Conservation (phyloP, 2,888 invertebrate genomes). For the Machimus atricapillus region DNA sequence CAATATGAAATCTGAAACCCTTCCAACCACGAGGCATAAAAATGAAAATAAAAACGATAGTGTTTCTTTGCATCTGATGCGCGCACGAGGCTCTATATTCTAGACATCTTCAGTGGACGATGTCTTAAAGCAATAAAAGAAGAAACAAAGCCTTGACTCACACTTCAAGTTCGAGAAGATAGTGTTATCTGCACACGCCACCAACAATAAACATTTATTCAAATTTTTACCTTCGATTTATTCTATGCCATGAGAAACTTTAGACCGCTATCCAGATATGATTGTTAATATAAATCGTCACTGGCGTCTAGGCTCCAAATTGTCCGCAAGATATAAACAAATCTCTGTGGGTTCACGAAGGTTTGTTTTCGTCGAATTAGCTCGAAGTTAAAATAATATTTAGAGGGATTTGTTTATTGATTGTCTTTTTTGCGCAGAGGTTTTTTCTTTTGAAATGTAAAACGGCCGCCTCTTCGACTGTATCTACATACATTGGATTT, state of each 20-base stretch:
- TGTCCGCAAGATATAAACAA: neutral
- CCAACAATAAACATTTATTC: neutral
- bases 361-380: neutral
- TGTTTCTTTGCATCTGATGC: neutral
- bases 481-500: neutral
- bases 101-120: neutral
- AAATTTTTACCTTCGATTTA: neutral
- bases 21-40: neutral
- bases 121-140: neutral
- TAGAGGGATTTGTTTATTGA: neutral
- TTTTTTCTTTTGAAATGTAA: neutral
- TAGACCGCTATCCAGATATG: neutral
- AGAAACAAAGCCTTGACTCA: neutral
- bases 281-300: neutral
- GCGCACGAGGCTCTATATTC: neutral
- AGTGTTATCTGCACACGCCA: neutral
- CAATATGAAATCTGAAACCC: neutral
- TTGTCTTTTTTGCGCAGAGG: neutral
- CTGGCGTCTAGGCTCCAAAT: neutral
- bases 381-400: neutral
- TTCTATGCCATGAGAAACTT: neutral
- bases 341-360: neutral
- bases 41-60: neutral
- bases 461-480: neutral
- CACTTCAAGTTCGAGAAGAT: neutral